Evolutionary conservation across 2,888 invertebrate species (phyloP), one percentile per base, ranked within the genome.

Genomic region (Cyrtodaria siliqua): DNA sequence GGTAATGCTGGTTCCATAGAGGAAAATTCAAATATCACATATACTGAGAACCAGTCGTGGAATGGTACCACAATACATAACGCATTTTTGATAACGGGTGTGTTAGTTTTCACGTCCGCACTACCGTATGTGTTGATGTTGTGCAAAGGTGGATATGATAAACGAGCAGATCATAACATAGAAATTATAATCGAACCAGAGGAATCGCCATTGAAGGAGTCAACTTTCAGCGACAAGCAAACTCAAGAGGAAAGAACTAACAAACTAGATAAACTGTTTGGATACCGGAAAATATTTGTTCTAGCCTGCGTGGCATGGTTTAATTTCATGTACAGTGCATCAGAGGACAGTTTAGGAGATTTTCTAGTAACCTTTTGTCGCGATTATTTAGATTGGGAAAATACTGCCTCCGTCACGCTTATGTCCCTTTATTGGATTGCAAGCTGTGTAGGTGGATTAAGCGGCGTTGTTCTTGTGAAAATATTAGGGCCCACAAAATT

Each of bases 351-450:
- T 23, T 20, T 63, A 12, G 57, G 63, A 0, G 49, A 40, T 52
- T 71, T 71, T 47, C 42, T 71, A 6, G 49, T 63, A 4, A 71
- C 62, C 0, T 71, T 71, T 42, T 52, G 71, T 52, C 40, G 55
- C 2, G 42, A 63, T 26, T 63, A 57, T 26, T 40, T 71, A 20
- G 42, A 63, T 2, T 71, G 71, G 71, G 42, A 38, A 16, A 63
- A 57, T 18, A 38, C 27, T 12, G 8, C 29, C 14, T 18, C 63
- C 2, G 71, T 63, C 0, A 24, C 44, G 16, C 20, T 71, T 18
- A 27, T 42, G 14, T 44, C 71, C 16, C 38, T 71, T 9, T 71
- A 71, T 57, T 71, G 71, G 71, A 26, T 29, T 12, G 33, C 57
- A 6, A 63, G 71, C 27, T 62, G 62, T 42, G 23, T 71, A 2